Conservation (phyloP, 2,888 invertebrate genomes). For the Anticlea derivata region DNA sequence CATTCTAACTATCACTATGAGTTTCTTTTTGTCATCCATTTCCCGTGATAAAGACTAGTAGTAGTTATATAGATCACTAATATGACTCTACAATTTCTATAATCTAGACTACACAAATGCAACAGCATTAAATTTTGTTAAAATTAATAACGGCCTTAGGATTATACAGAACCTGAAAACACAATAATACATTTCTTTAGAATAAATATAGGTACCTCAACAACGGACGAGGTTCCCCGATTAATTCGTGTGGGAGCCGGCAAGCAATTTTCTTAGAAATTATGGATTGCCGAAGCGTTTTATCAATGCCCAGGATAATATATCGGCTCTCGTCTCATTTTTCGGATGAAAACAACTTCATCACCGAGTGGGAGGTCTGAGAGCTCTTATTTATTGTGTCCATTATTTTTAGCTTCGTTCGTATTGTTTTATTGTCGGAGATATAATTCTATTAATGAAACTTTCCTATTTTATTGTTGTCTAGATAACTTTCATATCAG, state of each 20-base stretch:
- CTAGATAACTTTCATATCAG: no score
- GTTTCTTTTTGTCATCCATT: no score
- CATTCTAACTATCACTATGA: no score
- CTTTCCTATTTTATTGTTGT: constrained; percentile 10
- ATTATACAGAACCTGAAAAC: no score
- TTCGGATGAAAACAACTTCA: constrained; percentile 48
- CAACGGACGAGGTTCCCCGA: constrained; percentile 38
- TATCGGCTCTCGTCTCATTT: constrained; percentile 44
- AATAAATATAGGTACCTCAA: constrained; percentile 32
- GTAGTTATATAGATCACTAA: no score
- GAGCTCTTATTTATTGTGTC: constrained; percentile 40
- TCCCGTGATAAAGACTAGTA: no score
- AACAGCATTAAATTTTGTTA: no score
- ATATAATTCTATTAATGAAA: constrained; percentile 34
- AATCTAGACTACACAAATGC: no score
- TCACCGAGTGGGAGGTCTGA: constrained; percentile 42
- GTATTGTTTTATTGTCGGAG: constrained; percentile 31
- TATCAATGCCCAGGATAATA: constrained; percentile 60
- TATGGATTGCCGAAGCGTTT: constrained; percentile 58
- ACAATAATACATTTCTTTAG: background rate
- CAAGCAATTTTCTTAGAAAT: constrained; percentile 54
- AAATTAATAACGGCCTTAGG: no score
- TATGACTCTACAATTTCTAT: no score
- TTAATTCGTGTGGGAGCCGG: constrained; percentile 49
- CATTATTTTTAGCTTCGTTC: constrained; percentile 37